Percentiles rank a stretch among this genome's conserved stretches.
These are phyloP conservation scores for Romanogobio albipinnatus DNA, from an alignment of 2,113 vertebrate species.

Conservation along the genomic window DNA sequence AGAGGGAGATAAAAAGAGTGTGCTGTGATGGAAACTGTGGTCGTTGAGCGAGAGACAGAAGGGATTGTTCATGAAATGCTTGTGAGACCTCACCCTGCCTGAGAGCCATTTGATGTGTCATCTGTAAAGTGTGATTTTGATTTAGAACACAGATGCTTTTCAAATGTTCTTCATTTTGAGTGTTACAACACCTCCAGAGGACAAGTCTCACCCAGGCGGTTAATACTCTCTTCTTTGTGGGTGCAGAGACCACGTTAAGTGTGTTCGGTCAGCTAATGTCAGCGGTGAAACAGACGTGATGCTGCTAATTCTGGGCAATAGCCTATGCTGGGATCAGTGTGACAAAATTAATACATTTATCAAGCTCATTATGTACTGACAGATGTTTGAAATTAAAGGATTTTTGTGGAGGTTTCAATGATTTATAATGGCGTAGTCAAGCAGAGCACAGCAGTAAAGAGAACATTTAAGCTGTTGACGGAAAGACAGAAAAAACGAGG, in stretches of 20 bases:
- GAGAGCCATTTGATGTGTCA: neutral
- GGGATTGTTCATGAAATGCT: slow-evolving; percentile 9
- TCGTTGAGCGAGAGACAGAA: neutral
- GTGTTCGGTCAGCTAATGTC: neutral
- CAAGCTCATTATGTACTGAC: slow-evolving; percentile 26
- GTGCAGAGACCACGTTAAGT: neutral
- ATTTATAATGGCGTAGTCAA: slow-evolving; percentile 11
- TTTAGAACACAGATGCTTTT: slow-evolving; percentile 16
- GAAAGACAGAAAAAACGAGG: neutral
- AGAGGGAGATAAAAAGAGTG: neutral
- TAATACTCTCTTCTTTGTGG: neutral
- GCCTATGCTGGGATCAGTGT: neutral
- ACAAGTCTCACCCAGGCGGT: neutral
- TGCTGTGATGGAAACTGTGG: slow-evolving; percentile 1
- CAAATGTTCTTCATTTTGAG: slow-evolving; percentile 3
- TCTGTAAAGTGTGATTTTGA: slow-evolving; percentile 15
- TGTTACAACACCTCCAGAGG: neutral
- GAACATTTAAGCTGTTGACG: neutral
- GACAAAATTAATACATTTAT: neutral
- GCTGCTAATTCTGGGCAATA: neutral
- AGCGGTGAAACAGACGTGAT: neutral
- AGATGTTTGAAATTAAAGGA: slow-evolving; percentile 12
- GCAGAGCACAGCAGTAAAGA: slow-evolving; percentile 5
- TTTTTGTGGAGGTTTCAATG: neutral
- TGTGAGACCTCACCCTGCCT: slow-evolving; percentile 6